A percentile compares a stretch with the other conserved stretches of the same genome.
Conservation (phyloP, 2,888 invertebrate genomes). For the Tetanocera ferruginea region DNA sequence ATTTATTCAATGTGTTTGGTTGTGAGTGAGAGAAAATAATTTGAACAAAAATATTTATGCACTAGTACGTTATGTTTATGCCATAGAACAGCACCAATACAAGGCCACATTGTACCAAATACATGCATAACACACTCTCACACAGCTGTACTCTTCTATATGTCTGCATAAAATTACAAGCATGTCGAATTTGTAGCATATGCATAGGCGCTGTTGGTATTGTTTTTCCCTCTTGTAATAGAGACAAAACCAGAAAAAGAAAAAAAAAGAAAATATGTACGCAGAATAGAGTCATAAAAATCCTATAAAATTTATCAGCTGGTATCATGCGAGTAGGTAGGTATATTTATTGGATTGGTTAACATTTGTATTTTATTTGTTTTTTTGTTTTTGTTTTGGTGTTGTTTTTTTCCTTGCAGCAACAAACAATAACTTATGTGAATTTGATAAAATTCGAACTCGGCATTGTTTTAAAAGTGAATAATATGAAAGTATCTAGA, state of each 20-base stretch:
- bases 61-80: not conserved
- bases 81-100: not conserved
- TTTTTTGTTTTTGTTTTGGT: no score
- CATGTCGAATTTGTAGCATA: not conserved
- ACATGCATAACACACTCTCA: not conserved
- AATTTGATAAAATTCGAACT: no score
- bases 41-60: constrained; percentile 25
- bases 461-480: no score
- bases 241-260: not conserved
- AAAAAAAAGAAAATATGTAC: no score
- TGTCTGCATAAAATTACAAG: not conserved
- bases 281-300: not conserved
- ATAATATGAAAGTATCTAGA: no score
- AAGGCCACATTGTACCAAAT: not conserved
- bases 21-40: constrained; percentile 21
- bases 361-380: no score
- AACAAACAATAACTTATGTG: no score
- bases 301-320: constrained; percentile 1
- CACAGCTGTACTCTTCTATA: not conserved
- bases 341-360: no score
- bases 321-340: not conserved
- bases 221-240: not conserved
- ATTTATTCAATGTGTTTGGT: constrained; percentile 2
- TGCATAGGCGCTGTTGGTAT: not conserved
- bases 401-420: no score